Evolutionary conservation across 2,797 vertebrate species (phyloP).

Genomic region (Tauraco hartlaubi): DNA sequence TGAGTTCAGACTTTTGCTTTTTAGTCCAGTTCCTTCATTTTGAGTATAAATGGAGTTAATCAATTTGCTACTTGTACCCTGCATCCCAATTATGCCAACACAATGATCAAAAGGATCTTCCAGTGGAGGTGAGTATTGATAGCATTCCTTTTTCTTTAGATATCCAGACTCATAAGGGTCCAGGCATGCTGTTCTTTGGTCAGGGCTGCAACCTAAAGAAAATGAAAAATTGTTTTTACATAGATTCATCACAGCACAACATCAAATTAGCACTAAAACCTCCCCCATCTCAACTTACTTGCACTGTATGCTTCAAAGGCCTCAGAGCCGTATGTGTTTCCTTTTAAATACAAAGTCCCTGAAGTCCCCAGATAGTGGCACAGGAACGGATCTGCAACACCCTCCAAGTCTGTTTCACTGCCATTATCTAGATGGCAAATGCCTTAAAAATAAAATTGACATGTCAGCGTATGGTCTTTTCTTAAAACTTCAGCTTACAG

Average conservation of each 20-base stretch:
- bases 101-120: conserved; percentile 85
- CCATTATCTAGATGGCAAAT: conserved; percentile 89
- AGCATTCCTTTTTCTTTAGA: conserved; percentile 84
- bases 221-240: not conserved
- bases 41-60: conserved; percentile 67
- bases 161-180: conserved; percentile 81
- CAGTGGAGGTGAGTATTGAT: conserved; percentile 59
- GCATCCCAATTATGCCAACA: conserved; percentile 31
- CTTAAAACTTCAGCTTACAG: not conserved
- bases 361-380: conserved; percentile 88
- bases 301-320: conserved; percentile 81
- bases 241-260: not conserved
- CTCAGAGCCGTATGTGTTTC: conserved; percentile 82
- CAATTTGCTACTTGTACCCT: conserved; percentile 62
- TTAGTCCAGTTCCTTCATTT: conserved; percentile 74
- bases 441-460: conserved; percentile 80
- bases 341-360: conserved; percentile 83
- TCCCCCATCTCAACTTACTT: conserved; percentile 76
- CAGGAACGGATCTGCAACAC: conserved; percentile 87
- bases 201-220: conserved; percentile 80
- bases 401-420: conserved; percentile 92
- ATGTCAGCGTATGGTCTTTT: not conserved
- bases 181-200: conserved; percentile 79
- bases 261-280: not conserved
- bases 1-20: conserved; percentile 75